Evolutionary conservation across 2,888 invertebrate genomes (phyloP), one percentile per base, ranked within the genome.

Genomic region (Ophioninae sp.): DNA sequence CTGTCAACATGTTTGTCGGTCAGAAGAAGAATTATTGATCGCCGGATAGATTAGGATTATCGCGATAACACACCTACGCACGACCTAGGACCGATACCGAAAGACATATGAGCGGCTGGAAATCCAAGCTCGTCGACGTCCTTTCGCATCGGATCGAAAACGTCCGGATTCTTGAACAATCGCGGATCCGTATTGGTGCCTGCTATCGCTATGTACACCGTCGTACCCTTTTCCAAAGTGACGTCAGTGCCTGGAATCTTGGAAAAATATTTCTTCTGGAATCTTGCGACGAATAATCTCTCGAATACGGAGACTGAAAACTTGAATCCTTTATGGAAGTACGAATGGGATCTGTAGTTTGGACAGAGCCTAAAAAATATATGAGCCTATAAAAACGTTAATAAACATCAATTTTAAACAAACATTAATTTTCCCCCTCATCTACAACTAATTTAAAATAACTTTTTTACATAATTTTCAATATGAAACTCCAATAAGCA

Each of bases 81-180:
- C 0, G 89, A 88, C 82, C 90, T 86, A 6, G 89, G 90, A 21
- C 91, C 91, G 56, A 90, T 73, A 20, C 91, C 91, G 62, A 91
- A 91, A 21, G 89, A 86, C 67, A 91, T 83, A 41, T 83, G 83
- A 0, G 83, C 79, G 7, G 81, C 83, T 5, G 86, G 83, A 39
- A 86, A 73, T 10, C 88, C 87, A 3, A 83, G 81, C 6, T 84
- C 41, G 6, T 87, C 85, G 0, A 73, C 50, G 20, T 88, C 84
- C n/a, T 83, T 72, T 86, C 90, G 88, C n/a, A 75, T 78, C 1
- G 90, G 90, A 83, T 87, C 77, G 77, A 88, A 91, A 61, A 85
- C 82, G 0, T 84, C 73, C 2, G 91, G 89, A 72, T 88, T 78
- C 7, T 86, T 79, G 83, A 88, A 90, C 21, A 88, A 89, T 70